Percentiles rank a stretch among this genome's conserved stretches.
These are phyloP conservation scores for Odobenus rosmarus DNA, from an alignment of 2,113 vertebrate species.

Conservation along the genomic window DNA sequence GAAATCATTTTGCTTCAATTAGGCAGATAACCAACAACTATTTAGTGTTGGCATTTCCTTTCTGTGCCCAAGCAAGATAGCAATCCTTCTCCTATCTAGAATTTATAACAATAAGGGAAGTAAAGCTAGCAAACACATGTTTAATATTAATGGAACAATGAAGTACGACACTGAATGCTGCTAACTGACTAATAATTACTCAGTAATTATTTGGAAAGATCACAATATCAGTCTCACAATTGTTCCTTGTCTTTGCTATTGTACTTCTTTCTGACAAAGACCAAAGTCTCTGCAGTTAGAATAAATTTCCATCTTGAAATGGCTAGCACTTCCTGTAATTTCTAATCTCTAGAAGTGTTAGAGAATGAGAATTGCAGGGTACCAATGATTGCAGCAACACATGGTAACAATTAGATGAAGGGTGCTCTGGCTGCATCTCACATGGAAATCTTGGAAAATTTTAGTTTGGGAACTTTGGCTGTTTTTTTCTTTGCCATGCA, in stretches of 20 bases:
- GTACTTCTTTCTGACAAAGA: slow-evolving; percentile 49
- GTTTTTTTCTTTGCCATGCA: slow-evolving; percentile 52
- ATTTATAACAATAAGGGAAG: neutral
- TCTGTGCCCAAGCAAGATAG: neutral
- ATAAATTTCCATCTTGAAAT: slow-evolving; percentile 39
- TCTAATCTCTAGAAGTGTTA: slow-evolving; percentile 51
- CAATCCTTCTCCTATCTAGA: neutral
- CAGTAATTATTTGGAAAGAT: slow-evolving; percentile 45
- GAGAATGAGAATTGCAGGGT: slow-evolving; percentile 53
- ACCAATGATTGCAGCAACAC: slow-evolving; percentile 51
- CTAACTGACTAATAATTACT: neutral
- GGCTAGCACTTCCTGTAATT: slow-evolving; percentile 45
- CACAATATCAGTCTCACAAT: slow-evolving; percentile 1
- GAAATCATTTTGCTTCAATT: neutral
- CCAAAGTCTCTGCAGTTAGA: slow-evolving; percentile 33
- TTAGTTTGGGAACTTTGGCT: slow-evolving; percentile 50
- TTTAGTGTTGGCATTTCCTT: neutral
- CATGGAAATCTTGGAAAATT: slow-evolving; percentile 67
- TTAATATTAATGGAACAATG: slow-evolving; percentile 27
- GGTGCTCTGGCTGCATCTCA: slow-evolving; percentile 52
- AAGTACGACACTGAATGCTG: neutral
- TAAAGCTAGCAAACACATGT: slow-evolving; percentile 10
- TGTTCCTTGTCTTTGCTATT: neutral
- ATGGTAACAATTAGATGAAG: slow-evolving; percentile 57
- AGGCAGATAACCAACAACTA: neutral